phyloP scores from a whole-genome alignment of 1,140 invertebrate species.

The Agraylea sexmaculata region DNA sequence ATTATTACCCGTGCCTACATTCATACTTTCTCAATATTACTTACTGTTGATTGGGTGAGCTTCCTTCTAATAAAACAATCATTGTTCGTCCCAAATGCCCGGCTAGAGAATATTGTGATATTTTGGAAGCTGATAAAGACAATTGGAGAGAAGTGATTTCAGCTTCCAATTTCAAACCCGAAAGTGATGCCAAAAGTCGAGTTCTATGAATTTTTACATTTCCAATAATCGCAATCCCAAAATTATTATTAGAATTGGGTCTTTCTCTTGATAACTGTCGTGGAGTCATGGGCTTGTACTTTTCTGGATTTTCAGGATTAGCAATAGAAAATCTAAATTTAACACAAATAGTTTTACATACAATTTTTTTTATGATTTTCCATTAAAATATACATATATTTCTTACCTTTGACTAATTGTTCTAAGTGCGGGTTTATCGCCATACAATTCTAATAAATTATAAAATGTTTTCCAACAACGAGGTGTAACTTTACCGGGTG shows the following conservation, averaged over 20 bases:
- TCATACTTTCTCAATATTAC: constrained; percentile 26
- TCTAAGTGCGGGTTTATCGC: constrained; percentile 88
- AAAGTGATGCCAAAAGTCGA: constrained; percentile 76
- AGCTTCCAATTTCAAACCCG: constrained; percentile 84
- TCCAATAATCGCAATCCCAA: constrained; percentile 63
- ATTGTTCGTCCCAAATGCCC: constrained; percentile 85
- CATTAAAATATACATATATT: constrained; percentile 10
- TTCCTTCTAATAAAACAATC: constrained; percentile 84
- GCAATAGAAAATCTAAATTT: constrained; percentile 32
- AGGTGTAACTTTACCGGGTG: constrained; percentile 43
- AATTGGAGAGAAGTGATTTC: constrained; percentile 77
- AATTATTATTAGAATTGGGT: constrained; percentile 28
- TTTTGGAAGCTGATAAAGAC: constrained; percentile 66
- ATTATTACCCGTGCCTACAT: background rate
- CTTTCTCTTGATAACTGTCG: constrained; percentile 29
- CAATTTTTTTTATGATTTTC: too few relatives aligned
- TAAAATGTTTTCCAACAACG: constrained; percentile 93
- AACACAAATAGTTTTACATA: constrained; percentile 4
- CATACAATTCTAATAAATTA: constrained; percentile 83
- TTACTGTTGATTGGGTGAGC: constrained; percentile 78
- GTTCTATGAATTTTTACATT: constrained; percentile 82
- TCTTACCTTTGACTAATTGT: constrained; percentile 53
- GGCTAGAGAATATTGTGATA: constrained; percentile 78
- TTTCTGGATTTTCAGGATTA: constrained; percentile 30
- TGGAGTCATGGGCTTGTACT: constrained; percentile 23